A percentile compares a stretch with the other conserved stretches of the same genome.
Evolutionary conservation across 2,888 invertebrate genomes (phyloP).

Genomic region (Kryphioiulus occultus): DNA sequence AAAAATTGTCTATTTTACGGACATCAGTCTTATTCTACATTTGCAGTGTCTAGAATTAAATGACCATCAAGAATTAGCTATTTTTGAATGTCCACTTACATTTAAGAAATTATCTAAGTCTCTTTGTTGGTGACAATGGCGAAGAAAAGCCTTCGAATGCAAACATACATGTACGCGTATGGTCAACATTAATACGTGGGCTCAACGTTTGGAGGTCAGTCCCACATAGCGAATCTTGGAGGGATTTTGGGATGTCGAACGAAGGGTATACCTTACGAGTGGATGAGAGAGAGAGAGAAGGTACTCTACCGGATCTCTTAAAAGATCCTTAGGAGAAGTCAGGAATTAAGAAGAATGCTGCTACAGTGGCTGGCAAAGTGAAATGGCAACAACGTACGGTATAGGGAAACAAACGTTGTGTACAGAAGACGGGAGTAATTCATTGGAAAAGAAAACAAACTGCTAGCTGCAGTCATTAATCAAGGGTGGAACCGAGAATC

Average conservation of each 20-base stretch:
- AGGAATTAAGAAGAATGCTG: not conserved
- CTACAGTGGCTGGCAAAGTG: not conserved
- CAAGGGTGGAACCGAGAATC: not conserved
- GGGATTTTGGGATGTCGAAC: not conserved
- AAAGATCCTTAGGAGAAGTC: conserved; percentile 14
- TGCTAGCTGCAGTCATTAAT: conserved; percentile 1
- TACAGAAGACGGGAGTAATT: not conserved
- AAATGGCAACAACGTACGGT: not conserved
- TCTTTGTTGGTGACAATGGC: too few relatives aligned
- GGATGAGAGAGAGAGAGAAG: not conserved
- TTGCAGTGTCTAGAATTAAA: too few relatives aligned
- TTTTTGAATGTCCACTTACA: too few relatives aligned
- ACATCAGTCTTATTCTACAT: too few relatives aligned
- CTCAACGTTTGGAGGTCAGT: not conserved
- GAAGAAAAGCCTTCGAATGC: too few relatives aligned
- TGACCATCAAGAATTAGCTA: too few relatives aligned
- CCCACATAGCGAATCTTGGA: not conserved
- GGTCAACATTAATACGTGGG: not conserved
- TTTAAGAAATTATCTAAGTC: too few relatives aligned
- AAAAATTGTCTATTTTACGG: too few relatives aligned
- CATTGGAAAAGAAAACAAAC: conserved; percentile 31
- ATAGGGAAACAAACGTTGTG: not conserved
- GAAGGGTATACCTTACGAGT: not conserved
- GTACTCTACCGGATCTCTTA: not conserved
- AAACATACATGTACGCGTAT: too few relatives aligned